Evolutionary conservation across 2,113 vertebrate genomes (phyloP), one percentile per base, ranked within the genome.

Genomic region (Paradoxurus hermaphroditus): DNA sequence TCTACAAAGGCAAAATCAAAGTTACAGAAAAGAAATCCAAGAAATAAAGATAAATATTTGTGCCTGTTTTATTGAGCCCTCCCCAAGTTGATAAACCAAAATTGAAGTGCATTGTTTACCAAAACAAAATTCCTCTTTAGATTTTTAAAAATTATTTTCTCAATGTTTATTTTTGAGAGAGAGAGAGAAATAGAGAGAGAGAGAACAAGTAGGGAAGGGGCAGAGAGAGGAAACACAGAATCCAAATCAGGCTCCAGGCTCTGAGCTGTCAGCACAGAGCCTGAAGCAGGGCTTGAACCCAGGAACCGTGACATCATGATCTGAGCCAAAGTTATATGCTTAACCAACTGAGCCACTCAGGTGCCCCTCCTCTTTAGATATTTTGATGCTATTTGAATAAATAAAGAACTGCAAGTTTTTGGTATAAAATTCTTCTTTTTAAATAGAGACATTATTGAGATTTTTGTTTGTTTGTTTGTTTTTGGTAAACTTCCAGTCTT

Each of bases 401-500:
- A 15, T 41, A 44, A 73, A 53, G 18, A 87, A 63, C 25, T 49
- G 0, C 9, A 81, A 41, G 34, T 1, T 92, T 49, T 63, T 36
- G 65, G 15, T 73, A 92, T 87, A 44, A 82, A 86, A 51, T 90
- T 15, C 6, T 72, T 78, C 34, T 86, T 82, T 94, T 86, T 39
- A 39, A 81, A 81, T 49, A 4, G 41, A 63, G n/a, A 96, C 77
- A 88, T n/a, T 25, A 75, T 27, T 92, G 46, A 72, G 16, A 72
- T 49, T 1, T 41, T 49, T 49, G 27, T n/a, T 63, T 21, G 15
- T 68, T 81, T 75, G 4, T 21, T 56, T 59, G 18, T n/a, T 59
- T 51, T 3, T 5, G 7, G 12, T 27, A 73, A 90, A 62, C 25
- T 72, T 97, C 98, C 44, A 97, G 72, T 46, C 97, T 98, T 79